These are phyloP conservation scores for Vollenhovia emeryi DNA, from an alignment of 1,140 invertebrate species.

Conservation along the genomic window DNA sequence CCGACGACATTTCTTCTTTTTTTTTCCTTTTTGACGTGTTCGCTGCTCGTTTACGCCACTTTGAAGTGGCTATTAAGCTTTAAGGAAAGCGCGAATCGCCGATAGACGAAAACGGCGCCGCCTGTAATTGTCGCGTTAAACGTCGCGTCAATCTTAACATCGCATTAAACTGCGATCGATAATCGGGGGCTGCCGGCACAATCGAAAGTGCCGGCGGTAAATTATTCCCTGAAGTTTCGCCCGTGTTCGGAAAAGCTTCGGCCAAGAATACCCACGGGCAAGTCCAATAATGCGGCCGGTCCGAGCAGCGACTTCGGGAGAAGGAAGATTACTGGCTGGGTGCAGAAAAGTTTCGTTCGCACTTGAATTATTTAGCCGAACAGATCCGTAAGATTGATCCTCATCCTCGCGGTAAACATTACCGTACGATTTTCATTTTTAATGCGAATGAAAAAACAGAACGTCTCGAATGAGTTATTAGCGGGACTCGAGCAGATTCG, in stretches of 20 bases:
- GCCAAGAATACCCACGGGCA: constrained; percentile 21
- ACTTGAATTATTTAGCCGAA: constrained; percentile 67
- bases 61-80: constrained; percentile 7
- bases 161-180: not conserved
- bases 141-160: not conserved
- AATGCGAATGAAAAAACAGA: not conserved
- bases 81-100: not conserved
- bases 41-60: not conserved
- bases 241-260: not conserved
- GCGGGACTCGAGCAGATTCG: not conserved
- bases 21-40: not conserved
- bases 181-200: not conserved
- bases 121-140: constrained; percentile 28
- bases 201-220: constrained; percentile 44
- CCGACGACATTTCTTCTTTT: not conserved
- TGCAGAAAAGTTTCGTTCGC: constrained; percentile 55
- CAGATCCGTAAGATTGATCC: constrained; percentile 15
- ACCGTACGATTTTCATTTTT: not conserved
- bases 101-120: not conserved
- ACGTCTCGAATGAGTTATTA: not conserved
- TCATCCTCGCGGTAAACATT: constrained; percentile 1
- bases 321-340: constrained; percentile 6
- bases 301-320: constrained; percentile 55
- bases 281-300: constrained; percentile 41
- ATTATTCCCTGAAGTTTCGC: constrained; percentile 66